A percentile compares a stretch with the other conserved stretches of the same genome.
phyloP scores from a whole-genome alignment of 2,888 invertebrate species.

The Pocota personata region DNA sequence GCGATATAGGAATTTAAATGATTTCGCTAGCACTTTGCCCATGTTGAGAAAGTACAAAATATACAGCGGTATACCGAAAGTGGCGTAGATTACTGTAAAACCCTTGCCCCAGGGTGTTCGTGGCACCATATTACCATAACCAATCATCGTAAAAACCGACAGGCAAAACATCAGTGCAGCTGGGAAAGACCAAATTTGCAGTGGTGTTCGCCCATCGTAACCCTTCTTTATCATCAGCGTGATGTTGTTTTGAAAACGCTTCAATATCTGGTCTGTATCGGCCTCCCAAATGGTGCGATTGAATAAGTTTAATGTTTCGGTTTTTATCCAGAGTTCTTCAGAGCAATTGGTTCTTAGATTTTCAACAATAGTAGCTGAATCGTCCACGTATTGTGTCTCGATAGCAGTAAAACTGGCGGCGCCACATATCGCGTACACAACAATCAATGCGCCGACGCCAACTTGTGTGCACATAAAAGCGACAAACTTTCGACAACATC shows the following conservation, averaged over 20 bases:
- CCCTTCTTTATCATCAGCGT: slow-evolving; percentile 87
- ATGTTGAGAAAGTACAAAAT: slow-evolving; percentile 94
- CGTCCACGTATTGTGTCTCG: slow-evolving; percentile 86
- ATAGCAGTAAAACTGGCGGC: slow-evolving; percentile 92
- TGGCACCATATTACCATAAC: slow-evolving; percentile 94
- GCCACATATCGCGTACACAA: slow-evolving; percentile 93
- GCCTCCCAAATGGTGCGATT: slow-evolving; percentile 86
- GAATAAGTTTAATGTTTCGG: slow-evolving; percentile 87
- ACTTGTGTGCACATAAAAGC: slow-evolving; percentile 97
- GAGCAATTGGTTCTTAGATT: slow-evolving; percentile 85
- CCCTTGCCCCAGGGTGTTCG: slow-evolving; percentile 92
- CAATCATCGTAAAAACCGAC: slow-evolving; percentile 96
- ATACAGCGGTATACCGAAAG: slow-evolving; percentile 94
- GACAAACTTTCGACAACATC: slow-evolving; percentile 92
- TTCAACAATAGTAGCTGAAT: slow-evolving; percentile 84
- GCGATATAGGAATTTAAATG: slow-evolving; percentile 91
- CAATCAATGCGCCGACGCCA: slow-evolving; percentile 93
- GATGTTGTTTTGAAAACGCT: slow-evolving; percentile 87
- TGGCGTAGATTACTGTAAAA: slow-evolving; percentile 92
- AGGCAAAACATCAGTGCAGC: slow-evolving; percentile 94
- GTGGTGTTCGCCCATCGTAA: slow-evolving; percentile 88
- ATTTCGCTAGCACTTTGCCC: slow-evolving; percentile 92
- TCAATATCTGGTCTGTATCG: slow-evolving; percentile 86
- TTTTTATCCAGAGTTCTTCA: slow-evolving; percentile 87
- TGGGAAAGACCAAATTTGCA: slow-evolving; percentile 93